These are phyloP conservation scores for Mellilla xanthometata DNA, from an alignment of 2,888 invertebrate species.

Conservation along the genomic window DNA sequence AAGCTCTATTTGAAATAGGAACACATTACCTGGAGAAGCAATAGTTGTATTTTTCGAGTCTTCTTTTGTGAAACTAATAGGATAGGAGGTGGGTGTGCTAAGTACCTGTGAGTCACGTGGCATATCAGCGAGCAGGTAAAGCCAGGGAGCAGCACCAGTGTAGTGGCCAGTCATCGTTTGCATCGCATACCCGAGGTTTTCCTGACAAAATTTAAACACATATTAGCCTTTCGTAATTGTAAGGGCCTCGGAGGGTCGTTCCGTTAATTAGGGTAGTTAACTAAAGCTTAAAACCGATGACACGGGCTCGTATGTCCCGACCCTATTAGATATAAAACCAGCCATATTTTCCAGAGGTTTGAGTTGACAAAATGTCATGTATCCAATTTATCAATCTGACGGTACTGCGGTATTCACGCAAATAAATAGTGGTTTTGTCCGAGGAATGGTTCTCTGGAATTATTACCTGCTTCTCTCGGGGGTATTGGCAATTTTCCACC, in stretches of 20 bases:
- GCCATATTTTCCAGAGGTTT: conserved; percentile 11
- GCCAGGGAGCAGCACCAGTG: conserved; percentile 59
- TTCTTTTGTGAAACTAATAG: too few relatives aligned
- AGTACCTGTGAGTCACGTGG: conserved; percentile 71
- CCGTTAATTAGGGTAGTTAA: conserved; percentile 26
- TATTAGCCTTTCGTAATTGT: conserved; percentile 18
- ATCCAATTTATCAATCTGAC: conserved; percentile 17
- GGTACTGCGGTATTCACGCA: conserved; percentile 18
- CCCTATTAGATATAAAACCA: conserved; percentile 15
- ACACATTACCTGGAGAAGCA: too few relatives aligned
- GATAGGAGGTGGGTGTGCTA: neutral
- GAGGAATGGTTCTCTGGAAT: conserved; percentile 30
- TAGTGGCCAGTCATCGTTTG: conserved; percentile 80
- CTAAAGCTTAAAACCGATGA: conserved; percentile 25
- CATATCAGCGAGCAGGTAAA: conserved; percentile 65
- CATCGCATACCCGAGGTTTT: conserved; percentile 69
- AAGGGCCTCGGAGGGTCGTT: conserved; percentile 17
- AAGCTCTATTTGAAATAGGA: too few relatives aligned
- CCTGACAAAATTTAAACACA: conserved; percentile 40
- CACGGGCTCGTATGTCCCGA: conserved; percentile 4
- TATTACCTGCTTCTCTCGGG: conserved; percentile 29
- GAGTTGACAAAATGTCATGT: conserved; percentile 1
- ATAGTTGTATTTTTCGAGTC: neutral
- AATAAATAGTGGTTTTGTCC: conserved; percentile 27
- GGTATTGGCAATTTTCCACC: conserved; percentile 47